Evolutionary conservation across 2,888 invertebrate species (phyloP), one percentile per base, ranked within the genome.

Genomic region (Mycalesis mineus): DNA sequence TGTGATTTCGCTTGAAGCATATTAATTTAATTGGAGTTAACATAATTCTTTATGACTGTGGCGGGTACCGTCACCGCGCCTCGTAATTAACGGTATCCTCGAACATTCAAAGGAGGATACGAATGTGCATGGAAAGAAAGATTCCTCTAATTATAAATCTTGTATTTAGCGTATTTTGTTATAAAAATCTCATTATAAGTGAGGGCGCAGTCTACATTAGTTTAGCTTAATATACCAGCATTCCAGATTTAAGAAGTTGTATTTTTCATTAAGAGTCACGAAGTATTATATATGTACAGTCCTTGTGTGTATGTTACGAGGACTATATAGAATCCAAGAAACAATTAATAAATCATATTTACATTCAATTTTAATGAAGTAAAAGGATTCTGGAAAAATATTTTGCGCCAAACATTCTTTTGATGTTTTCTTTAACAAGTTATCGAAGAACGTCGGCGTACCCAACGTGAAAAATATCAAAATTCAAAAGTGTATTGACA

Each of bases 21-120:
- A 37, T 39, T 48, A 56, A 56, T 60, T 56, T 58, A 58, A 58
- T 58, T 58, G 53, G 57, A 52, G 17, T 33, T 52, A 57, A 53
- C 17, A 42, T 53, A 48, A 41, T 57, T 31, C 41, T 49, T 29
- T 22, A 41, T 31, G 13, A 42, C 41, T 50, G 22, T 31, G 31
- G 11, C 45, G 47, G 11, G 9, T 31, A 15, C 7, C 9, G 29
- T 22, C 13, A 17, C 31, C 40, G 17, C 37, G 9, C 39, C n/a
- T 41, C 29, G 36, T 54, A 33, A 54, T 54, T 48, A 55, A 41
- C 31, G 13, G 17, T 29, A 48, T 22, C 39, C 37, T 29, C 55
- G 29, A 33, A 40, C 7, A 31, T 41, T 48, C 17, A 55, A 33
- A 49, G 41, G 52, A 52, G 42, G 51, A 51, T 51, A 28, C 13